Evolutionary conservation across 2,113 vertebrate genomes (phyloP), one percentile per base, ranked within the genome.

Genomic region (Forbesichthys papilliferus): DNA sequence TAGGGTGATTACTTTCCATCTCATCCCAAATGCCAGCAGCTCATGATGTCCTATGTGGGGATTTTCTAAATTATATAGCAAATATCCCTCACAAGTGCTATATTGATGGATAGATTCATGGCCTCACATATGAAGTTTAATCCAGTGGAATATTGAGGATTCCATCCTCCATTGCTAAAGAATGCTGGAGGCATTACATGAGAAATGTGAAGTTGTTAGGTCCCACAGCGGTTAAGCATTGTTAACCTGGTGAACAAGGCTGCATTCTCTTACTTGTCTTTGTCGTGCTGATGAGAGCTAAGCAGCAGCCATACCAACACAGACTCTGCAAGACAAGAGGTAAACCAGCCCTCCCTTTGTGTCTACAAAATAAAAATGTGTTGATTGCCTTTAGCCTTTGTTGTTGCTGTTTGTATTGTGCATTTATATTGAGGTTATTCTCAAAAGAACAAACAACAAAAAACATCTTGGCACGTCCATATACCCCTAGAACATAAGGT

Each of bases 221-320:
- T 81, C 83, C 84, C 81, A 54, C 74, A 64, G 84, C 89, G 86
- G 84, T 86, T 90, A 89, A 92, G 91, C 92, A 90, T 89, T 90
- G 80, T 74, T 42, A 42, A 42, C 36, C 36, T 42, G 36, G 7
- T 77, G 83, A 88, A 87, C 74, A 68, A 82, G 75, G 73, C 86
- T 79, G 82, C 86, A 70, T 91, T 90, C 64, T 81, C 66, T 68
- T 66, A 16, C 65, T 88, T 85, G 86, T 91, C 80, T 88, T 89
- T 88, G 88, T 90, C 71, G 70, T 83, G 84, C 73, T 91, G 89
- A 92, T 89, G 86, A 91, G 87, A 85, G 79, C 66, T 14, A 68
- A 75, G 81, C 75, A 84, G 86, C 79, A 33, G 83, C 66, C 82
- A 79, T 12, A 11, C 49, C 71, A 67, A 75, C 84, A 79, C 67